Conservation (phyloP, 2,113 vertebrate species). For the Scomber colias region DNA sequence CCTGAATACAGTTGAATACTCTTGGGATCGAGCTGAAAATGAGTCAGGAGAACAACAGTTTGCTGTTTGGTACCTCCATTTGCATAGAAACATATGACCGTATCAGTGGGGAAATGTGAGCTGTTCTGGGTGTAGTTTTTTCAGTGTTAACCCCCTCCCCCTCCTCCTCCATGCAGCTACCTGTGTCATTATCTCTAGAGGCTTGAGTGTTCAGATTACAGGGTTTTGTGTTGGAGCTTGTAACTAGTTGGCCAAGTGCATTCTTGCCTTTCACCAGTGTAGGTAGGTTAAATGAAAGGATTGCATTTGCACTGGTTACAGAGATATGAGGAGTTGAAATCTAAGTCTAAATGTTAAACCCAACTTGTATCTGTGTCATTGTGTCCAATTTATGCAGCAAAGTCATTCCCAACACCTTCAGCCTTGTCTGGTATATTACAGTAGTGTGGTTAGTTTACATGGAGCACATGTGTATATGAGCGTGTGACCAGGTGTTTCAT, state of each 20-base stretch:
- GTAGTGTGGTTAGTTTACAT: background rate
- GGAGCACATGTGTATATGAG: slow-evolving; percentile 12
- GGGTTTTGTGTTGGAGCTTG: slow-evolving; percentile 75
- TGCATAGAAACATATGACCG: slow-evolving; percentile 27
- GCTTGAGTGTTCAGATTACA: slow-evolving; percentile 71
- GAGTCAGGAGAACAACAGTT: slow-evolving; percentile 44
- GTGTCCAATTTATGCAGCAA: background rate
- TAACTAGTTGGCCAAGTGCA: slow-evolving; percentile 45
- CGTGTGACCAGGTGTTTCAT: slow-evolving; percentile 45
- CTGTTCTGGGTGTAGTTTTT: slow-evolving; percentile 40
- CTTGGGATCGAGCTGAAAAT: slow-evolving; percentile 30
- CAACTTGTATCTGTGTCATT: background rate
- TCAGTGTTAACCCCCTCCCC: slow-evolving; percentile 13
- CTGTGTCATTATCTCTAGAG: slow-evolving; percentile 73
- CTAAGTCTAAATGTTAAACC: background rate
- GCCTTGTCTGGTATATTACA: background rate
- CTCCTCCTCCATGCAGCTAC: slow-evolving; percentile 35
- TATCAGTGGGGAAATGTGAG: slow-evolving; percentile 49
- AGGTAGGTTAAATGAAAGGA: slow-evolving; percentile 41
- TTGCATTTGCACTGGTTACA: slow-evolving; percentile 27
- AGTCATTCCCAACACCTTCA: background rate
- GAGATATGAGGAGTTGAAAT: background rate
- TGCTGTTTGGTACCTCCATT: slow-evolving; percentile 36
- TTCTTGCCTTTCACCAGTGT: slow-evolving; percentile 69
- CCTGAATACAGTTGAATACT: slow-evolving; percentile 27